These are phyloP conservation scores for Malthinus seriepunctatus DNA, from an alignment of 2,888 invertebrate species.

Conservation along the genomic window DNA sequence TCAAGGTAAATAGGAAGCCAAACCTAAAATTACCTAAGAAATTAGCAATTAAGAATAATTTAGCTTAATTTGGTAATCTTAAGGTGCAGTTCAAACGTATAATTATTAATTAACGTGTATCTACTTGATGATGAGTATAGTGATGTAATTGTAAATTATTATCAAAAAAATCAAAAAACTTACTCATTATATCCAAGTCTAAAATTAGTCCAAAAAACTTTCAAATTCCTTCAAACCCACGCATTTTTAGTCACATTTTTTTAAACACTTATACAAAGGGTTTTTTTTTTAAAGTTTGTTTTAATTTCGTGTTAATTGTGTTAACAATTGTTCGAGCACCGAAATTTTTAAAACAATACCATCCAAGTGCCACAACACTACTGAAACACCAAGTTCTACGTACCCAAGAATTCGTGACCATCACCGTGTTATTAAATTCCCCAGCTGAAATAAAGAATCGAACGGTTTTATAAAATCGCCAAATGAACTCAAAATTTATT, in stretches of 20 bases:
- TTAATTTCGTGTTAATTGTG: not conserved
- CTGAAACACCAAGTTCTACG: constrained; percentile 16
- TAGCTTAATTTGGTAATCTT: not conserved
- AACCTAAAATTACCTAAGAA: constrained; percentile 2
- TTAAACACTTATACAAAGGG: not conserved
- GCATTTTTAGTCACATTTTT: not conserved
- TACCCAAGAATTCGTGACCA: constrained; percentile 13
- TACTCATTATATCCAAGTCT: not conserved
- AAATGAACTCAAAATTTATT: not conserved
- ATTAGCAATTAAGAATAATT: not conserved
- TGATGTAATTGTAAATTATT: not conserved
- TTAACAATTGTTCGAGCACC: constrained; percentile 6
- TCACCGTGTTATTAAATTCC: constrained; percentile 14
- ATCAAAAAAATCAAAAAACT: not conserved
- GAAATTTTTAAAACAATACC: constrained; percentile 11
- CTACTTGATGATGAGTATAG: too few relatives aligned
- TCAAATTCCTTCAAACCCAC: not conserved
- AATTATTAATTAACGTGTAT: not conserved
- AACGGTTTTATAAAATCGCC: too few relatives aligned
- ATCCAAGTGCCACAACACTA: constrained; percentile 25
- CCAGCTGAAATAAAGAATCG: not conserved
- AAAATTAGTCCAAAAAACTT: too few relatives aligned
- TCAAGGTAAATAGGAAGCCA: not conserved
- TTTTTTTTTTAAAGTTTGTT: not conserved
- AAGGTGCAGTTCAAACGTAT: not conserved